phyloP scores from a whole-genome alignment of 2,888 invertebrate genomes.

The Drosophila falleni region DNA sequence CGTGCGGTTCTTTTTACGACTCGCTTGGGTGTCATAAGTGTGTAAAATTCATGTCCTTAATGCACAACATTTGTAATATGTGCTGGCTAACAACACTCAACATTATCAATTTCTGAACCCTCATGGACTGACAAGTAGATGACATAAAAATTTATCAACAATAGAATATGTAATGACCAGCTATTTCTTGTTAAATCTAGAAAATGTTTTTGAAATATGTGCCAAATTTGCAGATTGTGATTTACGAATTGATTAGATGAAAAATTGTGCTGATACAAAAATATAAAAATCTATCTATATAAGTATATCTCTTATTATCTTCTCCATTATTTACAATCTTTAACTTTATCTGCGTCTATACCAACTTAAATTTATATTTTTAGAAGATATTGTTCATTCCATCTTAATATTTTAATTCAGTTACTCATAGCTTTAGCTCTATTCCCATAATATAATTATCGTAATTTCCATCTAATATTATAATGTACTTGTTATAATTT shows the following conservation, averaged over 20 bases:
- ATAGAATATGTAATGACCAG: conserved; percentile 9
- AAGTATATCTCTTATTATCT: background rate
- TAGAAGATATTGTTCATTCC: background rate
- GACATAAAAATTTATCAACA: conserved; percentile 20
- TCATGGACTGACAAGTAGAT: conserved; percentile 1
- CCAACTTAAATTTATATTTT: background rate
- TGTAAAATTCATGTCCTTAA: conserved; percentile 74
- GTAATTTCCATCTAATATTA: background rate
- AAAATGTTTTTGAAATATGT: conserved; percentile 6
- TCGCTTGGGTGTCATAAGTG: conserved; percentile 75
- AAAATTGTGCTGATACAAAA: background rate
- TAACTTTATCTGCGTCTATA: background rate
- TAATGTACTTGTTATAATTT: conserved; percentile 1
- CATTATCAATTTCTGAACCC: conserved; percentile 42
- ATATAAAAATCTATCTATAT: background rate
- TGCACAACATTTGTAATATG: conserved; percentile 74
- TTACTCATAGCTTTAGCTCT: background rate
- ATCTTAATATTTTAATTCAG: background rate
- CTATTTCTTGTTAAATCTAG: conserved; percentile 16
- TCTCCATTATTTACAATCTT: background rate
- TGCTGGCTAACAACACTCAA: conserved; percentile 35
- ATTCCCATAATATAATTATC: background rate
- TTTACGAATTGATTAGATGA: background rate
- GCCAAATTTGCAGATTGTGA: background rate
- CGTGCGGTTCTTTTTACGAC: conserved; percentile 71